phyloP scores from a whole-genome alignment of 2,113 vertebrate genomes.

The Bujurquina vittata region DNA sequence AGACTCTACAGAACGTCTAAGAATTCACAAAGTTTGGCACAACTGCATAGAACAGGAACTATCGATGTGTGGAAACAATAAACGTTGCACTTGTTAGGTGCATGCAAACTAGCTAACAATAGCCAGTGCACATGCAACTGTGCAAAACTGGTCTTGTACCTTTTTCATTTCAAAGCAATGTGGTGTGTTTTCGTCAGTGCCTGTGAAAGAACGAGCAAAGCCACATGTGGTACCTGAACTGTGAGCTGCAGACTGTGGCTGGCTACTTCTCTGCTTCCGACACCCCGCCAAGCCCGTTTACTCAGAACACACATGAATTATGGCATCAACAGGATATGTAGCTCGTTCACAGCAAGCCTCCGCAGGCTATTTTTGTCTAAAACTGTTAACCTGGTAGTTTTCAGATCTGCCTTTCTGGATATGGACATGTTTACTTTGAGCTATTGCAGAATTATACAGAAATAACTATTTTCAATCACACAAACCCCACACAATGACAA shows the following conservation, averaged over 20 bases:
- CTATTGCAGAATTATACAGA: neutral
- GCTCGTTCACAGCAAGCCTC: neutral
- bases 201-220: conserved; percentile 12
- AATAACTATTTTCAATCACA: accelerated
- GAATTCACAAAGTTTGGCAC: neutral
- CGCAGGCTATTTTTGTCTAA: conserved; percentile 19
- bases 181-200: accelerated
- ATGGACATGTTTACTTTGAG: neutral
- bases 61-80: neutral
- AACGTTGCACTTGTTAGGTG: neutral
- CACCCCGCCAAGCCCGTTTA: conserved; percentile 36
- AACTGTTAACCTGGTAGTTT: neutral
- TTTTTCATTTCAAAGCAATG: neutral
- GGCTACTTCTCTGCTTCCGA: conserved; percentile 21
- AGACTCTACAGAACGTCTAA: neutral
- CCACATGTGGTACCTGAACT: neutral
- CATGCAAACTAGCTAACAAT: neutral
- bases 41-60: neutral
- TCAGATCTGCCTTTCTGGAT: neutral
- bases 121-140: neutral
- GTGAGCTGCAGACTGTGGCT: conserved; percentile 35
- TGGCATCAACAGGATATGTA: conserved; percentile 55
- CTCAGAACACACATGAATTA: neutral
- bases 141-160: neutral
- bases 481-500: neutral